phyloP scores from a whole-genome alignment of 1,140 invertebrate genomes.

The Cataglyphis hispanica region DNA sequence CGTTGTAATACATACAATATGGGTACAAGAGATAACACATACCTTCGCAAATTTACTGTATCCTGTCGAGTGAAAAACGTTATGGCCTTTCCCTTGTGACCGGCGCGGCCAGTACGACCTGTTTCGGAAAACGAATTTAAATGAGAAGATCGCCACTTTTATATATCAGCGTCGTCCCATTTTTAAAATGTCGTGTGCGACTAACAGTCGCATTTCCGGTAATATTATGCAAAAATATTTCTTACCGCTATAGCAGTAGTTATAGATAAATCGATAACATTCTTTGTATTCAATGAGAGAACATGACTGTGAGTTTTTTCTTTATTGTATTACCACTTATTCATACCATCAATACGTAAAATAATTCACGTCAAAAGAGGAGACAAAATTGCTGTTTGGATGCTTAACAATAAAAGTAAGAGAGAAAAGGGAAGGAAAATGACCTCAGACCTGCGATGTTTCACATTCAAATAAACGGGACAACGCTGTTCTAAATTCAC shows the following conservation, averaged over 20 bases:
- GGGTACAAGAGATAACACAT: constrained; percentile 60
- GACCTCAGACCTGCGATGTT: background rate
- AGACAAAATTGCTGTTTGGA: background rate
- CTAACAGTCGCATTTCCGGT: background rate
- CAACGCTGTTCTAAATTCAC: background rate
- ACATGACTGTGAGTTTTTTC: background rate
- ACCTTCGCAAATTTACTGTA: constrained; percentile 93
- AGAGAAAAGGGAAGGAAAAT: background rate
- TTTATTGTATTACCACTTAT: too few species aligned
- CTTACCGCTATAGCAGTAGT: background rate
- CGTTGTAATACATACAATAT: background rate
- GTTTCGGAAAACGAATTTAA: constrained; percentile 12
- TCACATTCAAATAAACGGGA: background rate
- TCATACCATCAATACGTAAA: background rate
- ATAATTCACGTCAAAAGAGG: background rate
- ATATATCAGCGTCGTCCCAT: background rate
- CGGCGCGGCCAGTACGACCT: constrained; percentile 97
- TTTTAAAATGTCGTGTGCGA: too few species aligned
- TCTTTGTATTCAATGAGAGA: background rate
- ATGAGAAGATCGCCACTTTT: background rate
- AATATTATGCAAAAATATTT: background rate
- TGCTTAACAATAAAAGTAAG: background rate
- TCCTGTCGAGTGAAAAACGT: constrained; percentile 98
- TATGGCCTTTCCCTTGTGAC: constrained; percentile 93
- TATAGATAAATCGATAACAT: background rate